phyloP scores from a whole-genome alignment of 2,113 vertebrate genomes.

The Daphoenositta chrysoptera region DNA sequence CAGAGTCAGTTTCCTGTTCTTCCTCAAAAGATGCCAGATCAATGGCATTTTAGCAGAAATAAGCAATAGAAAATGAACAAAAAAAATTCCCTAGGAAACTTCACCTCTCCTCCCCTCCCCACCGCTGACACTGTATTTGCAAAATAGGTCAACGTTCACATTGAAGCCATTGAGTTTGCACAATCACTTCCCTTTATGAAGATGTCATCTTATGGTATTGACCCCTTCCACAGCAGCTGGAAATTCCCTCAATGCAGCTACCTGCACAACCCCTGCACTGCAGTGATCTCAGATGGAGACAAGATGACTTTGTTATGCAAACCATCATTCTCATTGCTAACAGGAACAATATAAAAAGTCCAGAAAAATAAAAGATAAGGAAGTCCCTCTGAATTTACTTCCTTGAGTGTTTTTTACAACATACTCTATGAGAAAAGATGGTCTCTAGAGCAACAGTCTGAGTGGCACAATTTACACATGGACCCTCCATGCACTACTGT shows the following conservation, averaged over 20 bases:
- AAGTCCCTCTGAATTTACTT: background rate
- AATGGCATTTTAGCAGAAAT: slow-evolving; percentile 11
- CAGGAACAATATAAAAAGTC: background rate
- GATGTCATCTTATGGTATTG: slow-evolving; percentile 1
- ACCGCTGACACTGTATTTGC: background rate
- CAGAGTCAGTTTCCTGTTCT: slow-evolving; percentile 28
- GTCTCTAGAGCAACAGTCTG: background rate
- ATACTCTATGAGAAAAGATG: background rate
- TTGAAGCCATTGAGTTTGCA: slow-evolving; percentile 9
- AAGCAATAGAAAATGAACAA: background rate
- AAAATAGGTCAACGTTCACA: slow-evolving; percentile 11
- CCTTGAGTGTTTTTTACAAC: background rate
- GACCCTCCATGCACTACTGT: background rate
- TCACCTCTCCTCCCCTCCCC: slow-evolving; percentile 5
- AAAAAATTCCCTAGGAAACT: slow-evolving; percentile 11
- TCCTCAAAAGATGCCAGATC: background rate
- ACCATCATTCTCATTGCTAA: background rate
- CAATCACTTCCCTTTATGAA: slow-evolving; percentile 37
- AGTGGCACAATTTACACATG: background rate
- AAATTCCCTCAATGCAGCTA: background rate
- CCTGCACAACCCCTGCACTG: background rate
- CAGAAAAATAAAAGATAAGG: background rate
- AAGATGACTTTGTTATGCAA: background rate
- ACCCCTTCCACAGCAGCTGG: background rate
- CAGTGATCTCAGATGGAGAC: background rate